phyloP scores from a whole-genome alignment of 1,140 invertebrate genomes.

The Tribolium madens region DNA sequence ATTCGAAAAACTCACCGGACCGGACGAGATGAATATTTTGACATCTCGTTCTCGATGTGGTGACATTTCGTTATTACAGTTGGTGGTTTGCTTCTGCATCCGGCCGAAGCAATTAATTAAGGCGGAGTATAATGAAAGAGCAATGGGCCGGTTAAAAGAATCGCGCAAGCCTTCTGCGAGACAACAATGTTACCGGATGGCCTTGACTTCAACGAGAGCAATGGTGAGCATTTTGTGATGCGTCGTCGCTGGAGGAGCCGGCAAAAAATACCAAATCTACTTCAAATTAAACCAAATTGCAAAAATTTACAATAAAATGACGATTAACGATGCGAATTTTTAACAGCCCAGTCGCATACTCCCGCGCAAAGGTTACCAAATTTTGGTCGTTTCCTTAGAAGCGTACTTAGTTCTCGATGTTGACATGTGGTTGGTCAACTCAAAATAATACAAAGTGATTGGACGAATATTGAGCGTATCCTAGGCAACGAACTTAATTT shows the following conservation, averaged over 20 bases:
- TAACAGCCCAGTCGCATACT: too few relatives aligned
- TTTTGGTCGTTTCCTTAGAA: too few relatives aligned
- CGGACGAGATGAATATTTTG: neutral
- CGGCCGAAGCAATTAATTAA: conserved; percentile 39
- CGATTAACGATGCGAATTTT: too few relatives aligned
- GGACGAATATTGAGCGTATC: too few relatives aligned
- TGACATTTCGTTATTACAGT: conserved; percentile 6
- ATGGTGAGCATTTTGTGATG: conserved; percentile 35
- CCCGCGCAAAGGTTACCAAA: too few relatives aligned
- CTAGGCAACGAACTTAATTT: too few relatives aligned
- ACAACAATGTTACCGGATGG: conserved; percentile 42
- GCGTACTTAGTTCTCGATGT: too few relatives aligned
- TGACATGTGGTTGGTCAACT: too few relatives aligned
- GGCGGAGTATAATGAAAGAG: conserved; percentile 37
- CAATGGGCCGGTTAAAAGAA: conserved; percentile 46
- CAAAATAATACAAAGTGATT: too few relatives aligned
- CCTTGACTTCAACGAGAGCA: conserved; percentile 54
- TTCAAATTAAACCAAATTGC: too few relatives aligned
- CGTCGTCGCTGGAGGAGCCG: conserved; percentile 16
- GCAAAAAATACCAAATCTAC: neutral
- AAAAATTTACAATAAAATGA: too few relatives aligned
- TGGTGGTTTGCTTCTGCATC: conserved; percentile 3
- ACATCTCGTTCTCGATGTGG: conserved; percentile 3
- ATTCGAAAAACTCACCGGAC: neutral
- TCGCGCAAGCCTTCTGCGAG: conserved; percentile 23